phyloP scores from a whole-genome alignment of 2,888 invertebrate genomes.

The Macrosiphum euphorbiae region DNA sequence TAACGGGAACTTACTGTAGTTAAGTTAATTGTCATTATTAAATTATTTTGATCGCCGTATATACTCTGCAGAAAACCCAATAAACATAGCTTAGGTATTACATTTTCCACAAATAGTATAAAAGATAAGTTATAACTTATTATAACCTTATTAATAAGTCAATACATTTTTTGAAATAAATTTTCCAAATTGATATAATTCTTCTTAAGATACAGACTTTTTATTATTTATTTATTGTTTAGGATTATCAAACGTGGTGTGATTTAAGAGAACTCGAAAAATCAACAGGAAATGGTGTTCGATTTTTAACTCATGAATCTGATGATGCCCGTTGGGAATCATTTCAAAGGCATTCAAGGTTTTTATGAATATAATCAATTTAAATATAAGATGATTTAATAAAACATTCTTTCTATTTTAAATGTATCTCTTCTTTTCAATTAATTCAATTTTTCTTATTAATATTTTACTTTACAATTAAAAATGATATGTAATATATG shows the following conservation, averaged over 20 bases:
- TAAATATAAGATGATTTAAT: neutral
- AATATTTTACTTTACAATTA: neutral
- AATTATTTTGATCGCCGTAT: neutral
- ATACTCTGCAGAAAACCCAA: neutral
- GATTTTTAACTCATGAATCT: conserved; percentile 92
- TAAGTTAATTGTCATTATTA: too few relatives aligned
- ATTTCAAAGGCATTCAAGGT: conserved; percentile 67
- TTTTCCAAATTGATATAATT: neutral
- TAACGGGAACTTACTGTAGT: too few relatives aligned
- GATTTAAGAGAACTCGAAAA: conserved; percentile 90
- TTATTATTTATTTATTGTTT: conserved; percentile 65
- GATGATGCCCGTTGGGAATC: conserved; percentile 92
- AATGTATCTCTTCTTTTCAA: neutral
- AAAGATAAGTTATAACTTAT: neutral
- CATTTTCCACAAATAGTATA: neutral
- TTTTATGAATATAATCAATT: conserved; percentile 24
- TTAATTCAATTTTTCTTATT: neutral
- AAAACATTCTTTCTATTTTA: neutral
- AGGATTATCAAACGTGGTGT: conserved; percentile 94
- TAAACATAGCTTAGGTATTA: neutral
- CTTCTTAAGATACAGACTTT: neutral
- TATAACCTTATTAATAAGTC: too few relatives aligned
- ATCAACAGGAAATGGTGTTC: conserved; percentile 74
- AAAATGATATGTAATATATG: neutral
- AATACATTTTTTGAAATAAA: too few relatives aligned